Conservation (phyloP, 1,140 invertebrate genomes). For the Zaprionus davidi region DNA sequence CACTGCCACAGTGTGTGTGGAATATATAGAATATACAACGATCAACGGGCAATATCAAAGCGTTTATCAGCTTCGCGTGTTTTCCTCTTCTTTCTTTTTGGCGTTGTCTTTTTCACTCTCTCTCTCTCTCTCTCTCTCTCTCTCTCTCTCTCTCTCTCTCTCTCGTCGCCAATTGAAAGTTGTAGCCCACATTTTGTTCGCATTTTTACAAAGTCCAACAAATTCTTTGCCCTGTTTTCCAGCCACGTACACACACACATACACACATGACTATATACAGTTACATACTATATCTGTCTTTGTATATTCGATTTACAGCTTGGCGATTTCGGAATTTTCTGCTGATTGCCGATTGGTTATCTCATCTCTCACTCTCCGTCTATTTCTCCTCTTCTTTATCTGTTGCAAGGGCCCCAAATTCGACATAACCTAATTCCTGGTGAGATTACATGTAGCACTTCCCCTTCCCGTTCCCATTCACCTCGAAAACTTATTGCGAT, state of each 20-base stretch:
- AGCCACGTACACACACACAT: not conserved
- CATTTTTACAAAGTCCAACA: slow-evolving; percentile 37
- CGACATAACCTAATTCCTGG: slow-evolving; percentile 27
- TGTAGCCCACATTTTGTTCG: slow-evolving; percentile 42
- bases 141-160: not conserved
- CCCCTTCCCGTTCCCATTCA: not conserved
- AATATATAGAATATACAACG: slow-evolving; percentile 27
- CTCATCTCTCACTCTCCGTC: not conserved
- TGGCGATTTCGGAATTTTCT: slow-evolving; percentile 22
- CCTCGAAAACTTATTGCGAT: not conserved
- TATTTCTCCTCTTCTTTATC: not conserved
- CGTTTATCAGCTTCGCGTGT: slow-evolving; percentile 51
- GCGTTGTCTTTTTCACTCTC: not conserved
- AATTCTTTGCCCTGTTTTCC: slow-evolving; percentile 42
- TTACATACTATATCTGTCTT: not conserved
- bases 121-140: no score
- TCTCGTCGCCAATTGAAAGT: slow-evolving; percentile 49
- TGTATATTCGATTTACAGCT: slow-evolving; percentile 1
- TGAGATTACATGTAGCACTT: not conserved
- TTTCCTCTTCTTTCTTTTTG: slow-evolving; percentile 8
- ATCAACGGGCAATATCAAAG: slow-evolving; percentile 45
- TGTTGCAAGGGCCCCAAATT: not conserved
- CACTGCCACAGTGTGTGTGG: slow-evolving; percentile 26
- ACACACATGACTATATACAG: not conserved
- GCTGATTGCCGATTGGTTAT: slow-evolving; percentile 34